Percentiles rank a stretch among this genome's conserved stretches.
Conservation (phyloP, 2,888 invertebrate species). For the Mechanitis mazaeus region DNA sequence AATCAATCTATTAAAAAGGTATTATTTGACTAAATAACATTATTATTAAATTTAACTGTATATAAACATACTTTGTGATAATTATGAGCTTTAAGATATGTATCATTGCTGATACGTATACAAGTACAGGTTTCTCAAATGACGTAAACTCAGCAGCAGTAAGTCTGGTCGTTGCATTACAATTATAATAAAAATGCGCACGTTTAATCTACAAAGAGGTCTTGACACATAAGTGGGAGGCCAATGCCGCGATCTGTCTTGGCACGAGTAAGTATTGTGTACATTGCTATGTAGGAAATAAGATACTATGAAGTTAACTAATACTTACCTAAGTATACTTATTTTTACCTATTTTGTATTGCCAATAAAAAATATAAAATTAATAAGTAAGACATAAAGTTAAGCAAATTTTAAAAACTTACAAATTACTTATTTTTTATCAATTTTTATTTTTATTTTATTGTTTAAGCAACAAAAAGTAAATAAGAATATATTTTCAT, state of each 20-base stretch:
- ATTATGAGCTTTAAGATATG: not conserved
- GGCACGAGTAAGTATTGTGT: constrained; percentile 13
- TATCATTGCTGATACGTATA: constrained; percentile 6
- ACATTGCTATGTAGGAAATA: constrained; percentile 9
- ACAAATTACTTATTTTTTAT: no score
- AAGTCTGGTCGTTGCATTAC: constrained; percentile 4
- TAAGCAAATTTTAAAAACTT: no score
- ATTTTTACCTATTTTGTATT: not conserved
- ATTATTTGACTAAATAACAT: no score
- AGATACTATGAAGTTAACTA: not conserved
- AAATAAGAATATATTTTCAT: no score
- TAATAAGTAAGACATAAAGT: no score
- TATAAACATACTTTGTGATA: not conserved
- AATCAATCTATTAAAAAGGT: no score
- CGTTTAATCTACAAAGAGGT: constrained; percentile 25
- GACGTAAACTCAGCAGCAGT: constrained; percentile 8
- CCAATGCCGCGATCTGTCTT: constrained; percentile 25
- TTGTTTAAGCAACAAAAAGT: no score
- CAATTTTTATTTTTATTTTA: no score
- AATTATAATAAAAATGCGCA: constrained; percentile 23
- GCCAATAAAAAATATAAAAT: not conserved
- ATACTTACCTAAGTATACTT: not conserved
- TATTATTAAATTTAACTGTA: no score
- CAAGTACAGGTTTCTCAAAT: constrained; percentile 6
- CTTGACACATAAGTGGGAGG: constrained; percentile 24